These are phyloP conservation scores for Eulemur rufifrons DNA, from an alignment of 2,113 vertebrate genomes.

Conservation along the genomic window DNA sequence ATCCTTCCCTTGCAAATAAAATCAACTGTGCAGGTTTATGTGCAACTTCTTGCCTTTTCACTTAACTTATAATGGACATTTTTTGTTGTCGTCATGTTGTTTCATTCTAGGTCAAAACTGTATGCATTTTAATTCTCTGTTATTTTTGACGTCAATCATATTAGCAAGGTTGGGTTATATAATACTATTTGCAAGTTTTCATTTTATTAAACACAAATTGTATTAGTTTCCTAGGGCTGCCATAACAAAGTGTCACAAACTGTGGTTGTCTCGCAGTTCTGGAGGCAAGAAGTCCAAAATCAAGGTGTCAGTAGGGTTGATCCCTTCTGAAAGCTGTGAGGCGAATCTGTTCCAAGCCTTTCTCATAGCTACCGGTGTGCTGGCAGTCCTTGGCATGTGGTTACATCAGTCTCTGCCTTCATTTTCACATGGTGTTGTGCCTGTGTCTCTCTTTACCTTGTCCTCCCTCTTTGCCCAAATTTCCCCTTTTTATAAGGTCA, in stretches of 20 bases:
- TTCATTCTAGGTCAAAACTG: not conserved
- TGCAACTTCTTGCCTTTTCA: not conserved
- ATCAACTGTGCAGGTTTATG: not conserved
- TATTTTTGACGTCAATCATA: not conserved
- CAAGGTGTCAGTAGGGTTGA: not conserved
- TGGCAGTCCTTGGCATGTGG: not conserved
- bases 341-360: not conserved
- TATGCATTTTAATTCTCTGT: not conserved
- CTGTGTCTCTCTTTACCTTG: not conserved
- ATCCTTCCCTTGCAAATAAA: not conserved
- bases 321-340: not conserved
- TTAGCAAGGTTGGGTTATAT: not conserved
- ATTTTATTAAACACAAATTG: not conserved
- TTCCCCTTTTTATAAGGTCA: not conserved
- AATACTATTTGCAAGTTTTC: not conserved
- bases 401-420: not conserved
- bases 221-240: not conserved
- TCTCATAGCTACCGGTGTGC: not conserved
- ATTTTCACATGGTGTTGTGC: not conserved
- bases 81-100: not conserved
- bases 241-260: not conserved
- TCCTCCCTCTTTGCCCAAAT: not conserved
- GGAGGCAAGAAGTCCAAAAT: not conserved
- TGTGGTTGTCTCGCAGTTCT: not conserved
- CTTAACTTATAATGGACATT: not conserved